A percentile compares a stretch with the other conserved stretches of the same genome.
phyloP scores from a whole-genome alignment of 2,797 vertebrate species.

The Margarornis squamiger region DNA sequence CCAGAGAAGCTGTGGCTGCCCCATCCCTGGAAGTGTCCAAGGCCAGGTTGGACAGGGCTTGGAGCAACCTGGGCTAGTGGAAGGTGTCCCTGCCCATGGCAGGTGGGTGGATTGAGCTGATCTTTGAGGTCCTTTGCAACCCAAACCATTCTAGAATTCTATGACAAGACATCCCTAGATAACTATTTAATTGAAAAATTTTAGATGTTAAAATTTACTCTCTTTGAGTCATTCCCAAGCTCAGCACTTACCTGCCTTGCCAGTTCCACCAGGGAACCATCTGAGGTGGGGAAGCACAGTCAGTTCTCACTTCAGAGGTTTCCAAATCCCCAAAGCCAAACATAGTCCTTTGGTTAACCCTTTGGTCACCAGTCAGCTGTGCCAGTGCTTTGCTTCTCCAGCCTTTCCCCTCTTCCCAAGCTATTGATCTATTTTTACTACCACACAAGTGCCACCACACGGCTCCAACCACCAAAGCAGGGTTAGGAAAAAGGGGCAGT shows the following conservation, averaged over 20 bases:
- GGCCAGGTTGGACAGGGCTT: background rate
- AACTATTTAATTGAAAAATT: background rate
- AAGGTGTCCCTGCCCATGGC: background rate
- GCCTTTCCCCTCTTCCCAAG: background rate
- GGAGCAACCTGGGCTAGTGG: background rate
- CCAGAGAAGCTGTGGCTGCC: background rate
- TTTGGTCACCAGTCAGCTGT: background rate
- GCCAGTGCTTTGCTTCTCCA: rapidly evolving
- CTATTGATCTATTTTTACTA: rapidly evolving
- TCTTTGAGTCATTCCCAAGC: rapidly evolving
- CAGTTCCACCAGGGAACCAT: background rate
- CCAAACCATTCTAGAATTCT: background rate
- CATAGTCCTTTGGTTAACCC: background rate
- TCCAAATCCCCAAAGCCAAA: background rate
- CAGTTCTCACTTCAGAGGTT: background rate
- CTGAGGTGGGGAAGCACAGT: background rate
- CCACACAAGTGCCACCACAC: rapidly evolving
- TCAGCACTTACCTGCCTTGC: rapidly evolving
- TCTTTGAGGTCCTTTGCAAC: background rate
- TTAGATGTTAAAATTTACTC: too few relatives aligned
- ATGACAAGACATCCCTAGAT: background rate
- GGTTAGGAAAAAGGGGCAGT: rapidly evolving
- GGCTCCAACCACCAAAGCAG: background rate
- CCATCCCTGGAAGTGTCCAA: background rate
- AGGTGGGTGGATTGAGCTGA: background rate